These are phyloP conservation scores for Drosophila malerkotliana DNA, from an alignment of 1,140 invertebrate species.

Conservation along the genomic window DNA sequence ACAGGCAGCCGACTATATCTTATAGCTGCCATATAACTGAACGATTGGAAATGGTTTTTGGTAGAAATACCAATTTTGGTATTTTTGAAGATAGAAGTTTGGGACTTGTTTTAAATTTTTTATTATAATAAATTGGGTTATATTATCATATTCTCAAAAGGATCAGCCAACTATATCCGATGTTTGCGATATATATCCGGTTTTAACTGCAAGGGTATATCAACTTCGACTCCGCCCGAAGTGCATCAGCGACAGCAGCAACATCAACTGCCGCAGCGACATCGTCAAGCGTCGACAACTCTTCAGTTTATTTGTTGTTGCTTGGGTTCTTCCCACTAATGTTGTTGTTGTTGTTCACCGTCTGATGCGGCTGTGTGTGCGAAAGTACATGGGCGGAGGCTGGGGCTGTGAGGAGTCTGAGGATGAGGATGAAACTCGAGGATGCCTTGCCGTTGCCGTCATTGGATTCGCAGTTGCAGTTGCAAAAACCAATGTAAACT, in stretches of 20 bases:
- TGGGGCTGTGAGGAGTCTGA: background rate
- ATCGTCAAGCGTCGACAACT: conserved; percentile 74
- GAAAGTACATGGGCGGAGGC: conserved; percentile 6
- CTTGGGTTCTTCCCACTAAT: conserved; percentile 12
- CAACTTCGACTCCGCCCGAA: too few relatives aligned
- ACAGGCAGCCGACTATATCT: too few relatives aligned
- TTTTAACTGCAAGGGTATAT: too few relatives aligned
- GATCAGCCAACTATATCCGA: too few relatives aligned
- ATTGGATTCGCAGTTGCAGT: conserved; percentile 6
- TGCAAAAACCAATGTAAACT: conserved; percentile 67
- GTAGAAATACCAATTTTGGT: too few relatives aligned
- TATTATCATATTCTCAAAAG: too few relatives aligned
- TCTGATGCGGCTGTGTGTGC: conserved; percentile 42
- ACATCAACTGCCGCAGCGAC: conserved; percentile 35
- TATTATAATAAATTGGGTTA: too few relatives aligned
- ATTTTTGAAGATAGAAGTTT: too few relatives aligned
- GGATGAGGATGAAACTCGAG: conserved; percentile 18
- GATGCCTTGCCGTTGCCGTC: conserved; percentile 51
- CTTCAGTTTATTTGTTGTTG: conserved; percentile 65
- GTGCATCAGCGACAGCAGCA: background rate
- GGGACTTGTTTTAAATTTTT: too few relatives aligned
- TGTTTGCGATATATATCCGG: too few relatives aligned
- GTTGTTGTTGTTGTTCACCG: conserved; percentile 19
- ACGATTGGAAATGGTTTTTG: too few relatives aligned
- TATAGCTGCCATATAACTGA: too few relatives aligned